Percentiles rank a stretch among this genome's conserved stretches.
These are phyloP conservation scores for Theocolax elegans DNA, from an alignment of 1,140 invertebrate species.

Conservation along the genomic window DNA sequence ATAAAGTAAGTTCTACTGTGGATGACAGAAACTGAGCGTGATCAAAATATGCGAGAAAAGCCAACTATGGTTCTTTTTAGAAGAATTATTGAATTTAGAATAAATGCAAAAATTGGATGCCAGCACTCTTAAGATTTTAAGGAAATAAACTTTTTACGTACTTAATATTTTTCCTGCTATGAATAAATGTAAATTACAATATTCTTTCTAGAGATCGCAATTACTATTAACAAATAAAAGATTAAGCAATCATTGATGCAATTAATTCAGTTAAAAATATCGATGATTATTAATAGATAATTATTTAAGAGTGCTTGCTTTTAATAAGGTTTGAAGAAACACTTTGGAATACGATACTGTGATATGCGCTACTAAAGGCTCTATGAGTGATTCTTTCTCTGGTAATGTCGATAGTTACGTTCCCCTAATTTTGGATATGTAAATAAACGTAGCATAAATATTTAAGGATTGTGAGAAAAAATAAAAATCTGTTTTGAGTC, in stretches of 20 bases:
- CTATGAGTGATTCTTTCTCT: conserved; percentile 44
- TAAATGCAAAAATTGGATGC: not conserved
- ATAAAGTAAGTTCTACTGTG: conserved; percentile 7
- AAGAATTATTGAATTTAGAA: conserved; percentile 12
- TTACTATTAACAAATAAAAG: no score
- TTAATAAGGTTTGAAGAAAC: conserved; percentile 31
- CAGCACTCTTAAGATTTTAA: conserved; percentile 9
- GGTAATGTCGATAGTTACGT: conserved; percentile 29
- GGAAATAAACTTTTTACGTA: not conserved
- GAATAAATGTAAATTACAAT: not conserved
- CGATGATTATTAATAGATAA: not conserved
- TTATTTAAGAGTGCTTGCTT: conserved; percentile 19
- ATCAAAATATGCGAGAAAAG: conserved; percentile 28
- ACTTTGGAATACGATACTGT: conserved; percentile 62
- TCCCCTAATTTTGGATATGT: conserved; percentile 41
- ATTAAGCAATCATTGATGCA: no score
- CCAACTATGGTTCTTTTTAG: not conserved
- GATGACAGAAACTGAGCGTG: conserved; percentile 23
- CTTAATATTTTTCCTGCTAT: not conserved
- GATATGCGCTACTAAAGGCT: conserved; percentile 66
- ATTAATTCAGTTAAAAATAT: no score
- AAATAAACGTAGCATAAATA: conserved; percentile 49
- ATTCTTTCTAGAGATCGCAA: not conserved
- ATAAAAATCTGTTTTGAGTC: conserved; percentile 11
- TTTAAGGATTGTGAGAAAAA: not conserved